These are phyloP conservation scores for Argopecten irradians DNA, from an alignment of 1,140 invertebrate genomes.

Conservation along the genomic window DNA sequence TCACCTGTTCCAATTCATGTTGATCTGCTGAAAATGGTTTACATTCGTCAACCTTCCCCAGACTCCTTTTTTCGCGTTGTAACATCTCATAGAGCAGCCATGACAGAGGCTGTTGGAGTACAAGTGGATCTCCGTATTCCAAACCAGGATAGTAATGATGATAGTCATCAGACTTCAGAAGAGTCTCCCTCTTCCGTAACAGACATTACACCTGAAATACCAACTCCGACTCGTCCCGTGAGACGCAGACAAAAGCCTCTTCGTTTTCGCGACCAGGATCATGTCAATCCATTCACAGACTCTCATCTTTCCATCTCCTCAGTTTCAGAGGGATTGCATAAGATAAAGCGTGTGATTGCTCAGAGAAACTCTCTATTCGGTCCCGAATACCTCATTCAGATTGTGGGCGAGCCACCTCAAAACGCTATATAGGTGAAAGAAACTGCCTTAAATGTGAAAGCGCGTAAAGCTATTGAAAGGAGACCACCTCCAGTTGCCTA, in stretches of 20 bases:
- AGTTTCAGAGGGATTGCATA: not conserved
- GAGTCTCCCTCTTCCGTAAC: too few species aligned
- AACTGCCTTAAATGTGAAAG: slow-evolving; percentile 20
- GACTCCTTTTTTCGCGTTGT: slow-evolving; percentile 12
- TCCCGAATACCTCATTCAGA: slow-evolving; percentile 6
- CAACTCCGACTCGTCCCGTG: not conserved
- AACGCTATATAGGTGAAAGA: slow-evolving; percentile 27
- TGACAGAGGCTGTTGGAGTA: not conserved
- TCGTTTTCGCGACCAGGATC: not conserved
- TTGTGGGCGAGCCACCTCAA: slow-evolving; percentile 25
- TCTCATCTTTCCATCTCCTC: not conserved
- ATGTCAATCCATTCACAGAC: not conserved
- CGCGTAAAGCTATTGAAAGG: slow-evolving; percentile 23
- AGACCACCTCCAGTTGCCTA: slow-evolving; percentile 30
- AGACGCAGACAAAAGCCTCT: slow-evolving; percentile 29
- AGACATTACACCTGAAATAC: too few species aligned
- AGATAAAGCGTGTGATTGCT: slow-evolving; percentile 26
- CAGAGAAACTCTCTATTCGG: not conserved
- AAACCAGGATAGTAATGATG: not conserved
- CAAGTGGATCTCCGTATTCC: not conserved
- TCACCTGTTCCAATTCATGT: slow-evolving; percentile 31
- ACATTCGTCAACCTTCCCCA: slow-evolving; percentile 23
- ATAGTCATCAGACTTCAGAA: not conserved
- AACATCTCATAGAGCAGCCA: not conserved
- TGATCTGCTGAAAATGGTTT: slow-evolving; percentile 34